Evolutionary conservation across 1,140 invertebrate genomes (phyloP), one percentile per base, ranked within the genome.

Genomic region (Leptestheria dahalacensis): DNA sequence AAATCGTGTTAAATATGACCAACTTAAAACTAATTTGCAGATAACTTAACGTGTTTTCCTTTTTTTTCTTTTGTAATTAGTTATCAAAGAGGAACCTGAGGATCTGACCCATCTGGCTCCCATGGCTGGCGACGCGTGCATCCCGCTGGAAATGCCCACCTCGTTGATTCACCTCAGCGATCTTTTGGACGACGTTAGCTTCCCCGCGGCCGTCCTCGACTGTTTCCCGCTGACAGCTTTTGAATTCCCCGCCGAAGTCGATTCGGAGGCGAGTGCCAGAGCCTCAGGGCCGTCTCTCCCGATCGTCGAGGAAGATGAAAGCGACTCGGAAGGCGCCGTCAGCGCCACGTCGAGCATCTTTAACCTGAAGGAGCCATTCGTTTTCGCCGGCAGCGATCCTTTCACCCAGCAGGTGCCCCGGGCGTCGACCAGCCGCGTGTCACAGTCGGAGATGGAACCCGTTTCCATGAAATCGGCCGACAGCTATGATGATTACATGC

Each of bases 51-150:
- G n/a, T n/a, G n/a, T n/a, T n/a, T n/a, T n/a, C n/a, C n/a, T n/a
- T n/a, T n/a, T 61, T 10, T 59, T 53, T 51, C 50, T 18, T 47
- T 69, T 67, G 66, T 67, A 80, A 82, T 58, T 74, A 91, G 88
- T 86, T 79, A 72, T 88, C 66, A 89, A 91, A 76, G 88, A 91
- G 72, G 88, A 92, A 74, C 87, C 86, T 29, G 88, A 92, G 70
- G 91, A 95, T 76, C 75, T 95, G 67, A 88, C 88, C 47, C 88
- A 92, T 71, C 80, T 94, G 70, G 89, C 91, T 55, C 89, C 89
- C 29, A 87, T 82, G 9, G 84, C 88, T 62, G 88, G 88, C 53
- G 89, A 91, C 68, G 83, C 82, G n/a, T 91, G 86, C 72, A 84
- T 94, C 29, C 85, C 86, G 15, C 72, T 88, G 57, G 84, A 81